Evolutionary conservation across 37 sponge, comb jelly and placozoan genomes (phyloP).

Genomic region (Aplysina aerophoba): DNA sequence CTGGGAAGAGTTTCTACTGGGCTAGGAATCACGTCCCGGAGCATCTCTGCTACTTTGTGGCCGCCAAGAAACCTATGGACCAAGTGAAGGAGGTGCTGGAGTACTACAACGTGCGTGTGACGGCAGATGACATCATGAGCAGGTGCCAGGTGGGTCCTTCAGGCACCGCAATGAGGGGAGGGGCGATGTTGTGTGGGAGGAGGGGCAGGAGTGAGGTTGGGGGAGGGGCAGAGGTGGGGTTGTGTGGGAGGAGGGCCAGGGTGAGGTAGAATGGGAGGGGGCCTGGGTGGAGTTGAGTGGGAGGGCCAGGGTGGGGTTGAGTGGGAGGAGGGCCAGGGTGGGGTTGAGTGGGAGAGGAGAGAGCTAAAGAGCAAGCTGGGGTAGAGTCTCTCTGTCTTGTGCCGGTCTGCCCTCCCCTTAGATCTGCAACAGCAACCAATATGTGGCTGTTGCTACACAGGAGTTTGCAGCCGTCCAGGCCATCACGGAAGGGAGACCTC

Average conservation of each 20-base stretch:
- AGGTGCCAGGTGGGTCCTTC: conserved; percentile 22
- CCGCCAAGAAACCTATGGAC: conserved; percentile 4
- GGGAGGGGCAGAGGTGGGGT: no score
- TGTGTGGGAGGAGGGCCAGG: no score
- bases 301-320: no score
- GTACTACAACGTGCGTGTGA: conserved; percentile 16
- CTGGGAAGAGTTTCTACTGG: conserved; percentile 27
- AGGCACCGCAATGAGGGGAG: no score
- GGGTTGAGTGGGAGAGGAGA: no score
- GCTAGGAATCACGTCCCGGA: conserved; percentile 18
- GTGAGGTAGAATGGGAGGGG: no score
- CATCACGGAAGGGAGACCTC: no score
- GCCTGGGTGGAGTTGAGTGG: no score
- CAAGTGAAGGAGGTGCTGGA: conserved; percentile 35
- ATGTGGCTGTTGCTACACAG: background rate
- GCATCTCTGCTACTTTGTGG: conserved; percentile 12
- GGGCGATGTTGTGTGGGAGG: no score
- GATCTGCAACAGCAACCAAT: conserved; percentile 21
- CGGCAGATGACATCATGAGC: conserved; percentile 30
- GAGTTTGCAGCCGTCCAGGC: background rate
- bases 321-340: no score
- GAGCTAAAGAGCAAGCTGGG: background rate
- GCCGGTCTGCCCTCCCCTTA: background rate
- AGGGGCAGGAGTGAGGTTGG: no score
- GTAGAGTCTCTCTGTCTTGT: background rate